These are phyloP conservation scores for Coptodon bakossiorum DNA, from an alignment of 2,113 vertebrate species.

Conservation along the genomic window DNA sequence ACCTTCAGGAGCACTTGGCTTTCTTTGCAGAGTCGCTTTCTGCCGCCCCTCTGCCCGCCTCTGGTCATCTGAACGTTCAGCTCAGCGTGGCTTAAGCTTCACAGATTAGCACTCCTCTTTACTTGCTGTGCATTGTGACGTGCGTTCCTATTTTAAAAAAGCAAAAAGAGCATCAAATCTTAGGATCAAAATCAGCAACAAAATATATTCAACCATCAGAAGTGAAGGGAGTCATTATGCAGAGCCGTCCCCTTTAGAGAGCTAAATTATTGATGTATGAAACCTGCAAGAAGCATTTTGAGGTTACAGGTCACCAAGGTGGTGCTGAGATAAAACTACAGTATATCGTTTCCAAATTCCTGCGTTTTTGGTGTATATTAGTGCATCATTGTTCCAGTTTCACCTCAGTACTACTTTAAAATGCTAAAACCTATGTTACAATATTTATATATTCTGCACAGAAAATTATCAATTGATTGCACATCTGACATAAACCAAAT, in stretches of 20 bases:
- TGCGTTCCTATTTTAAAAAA: not conserved
- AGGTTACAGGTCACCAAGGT: not conserved
- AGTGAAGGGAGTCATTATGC: not conserved
- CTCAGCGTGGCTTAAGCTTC: not conserved
- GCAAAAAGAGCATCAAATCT: not conserved
- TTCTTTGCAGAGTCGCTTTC: not conserved
- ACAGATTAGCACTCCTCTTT: not conserved
- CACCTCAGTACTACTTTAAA: not conserved
- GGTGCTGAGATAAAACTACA: not conserved
- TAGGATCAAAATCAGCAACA: not conserved
- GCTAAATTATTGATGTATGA: conserved; percentile 19
- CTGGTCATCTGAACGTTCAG: not conserved
- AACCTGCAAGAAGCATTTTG: conserved; percentile 11
- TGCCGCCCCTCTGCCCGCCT: not conserved
- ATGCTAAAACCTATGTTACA: not conserved
- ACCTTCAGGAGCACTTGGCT: conserved; percentile 32
- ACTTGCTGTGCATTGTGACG: not conserved
- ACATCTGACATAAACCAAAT: not conserved
- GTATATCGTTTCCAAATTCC: not conserved
- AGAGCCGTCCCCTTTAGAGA: not conserved
- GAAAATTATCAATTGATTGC: not conserved
- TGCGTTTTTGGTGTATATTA: not conserved
- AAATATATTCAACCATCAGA: not conserved
- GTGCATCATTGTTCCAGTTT: not conserved
- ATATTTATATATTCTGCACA: not conserved